Conservation (phyloP, 2,888 invertebrate species). For the Nowickia ferox region DNA sequence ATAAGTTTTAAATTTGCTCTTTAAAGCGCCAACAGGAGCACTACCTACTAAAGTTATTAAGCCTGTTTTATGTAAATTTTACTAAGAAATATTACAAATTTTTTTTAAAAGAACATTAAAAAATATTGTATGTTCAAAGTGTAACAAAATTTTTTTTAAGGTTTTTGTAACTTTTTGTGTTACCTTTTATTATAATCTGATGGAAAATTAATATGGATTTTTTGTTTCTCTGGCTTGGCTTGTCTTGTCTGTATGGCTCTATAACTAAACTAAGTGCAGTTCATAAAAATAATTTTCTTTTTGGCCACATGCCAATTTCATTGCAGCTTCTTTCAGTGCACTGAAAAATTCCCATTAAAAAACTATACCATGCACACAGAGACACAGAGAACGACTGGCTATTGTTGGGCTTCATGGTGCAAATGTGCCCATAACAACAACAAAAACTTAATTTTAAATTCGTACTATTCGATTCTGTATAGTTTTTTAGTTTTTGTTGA, state of each 20-base stretch:
- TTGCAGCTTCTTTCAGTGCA: conserved; percentile 45
- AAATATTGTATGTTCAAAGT: background rate
- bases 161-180: background rate
- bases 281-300: conserved; percentile 74
- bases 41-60: background rate
- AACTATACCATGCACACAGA: conserved; percentile 1
- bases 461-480: too few relatives aligned
- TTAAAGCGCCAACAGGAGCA: too few relatives aligned
- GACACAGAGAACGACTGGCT: too few relatives aligned
- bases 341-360: conserved; percentile 17
- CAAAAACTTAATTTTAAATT: too few relatives aligned
- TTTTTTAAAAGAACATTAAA: background rate
- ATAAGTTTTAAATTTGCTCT: too few relatives aligned
- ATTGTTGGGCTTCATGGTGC: too few relatives aligned
- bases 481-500: too few relatives aligned
- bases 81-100: conserved; percentile 26
- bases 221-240: background rate
- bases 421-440: too few relatives aligned
- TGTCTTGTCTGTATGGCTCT: conserved; percentile 33
- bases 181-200: conserved; percentile 7
- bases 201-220: conserved; percentile 26
- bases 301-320: conserved; percentile 80
- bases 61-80: conserved; percentile 18
- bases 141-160: background rate
- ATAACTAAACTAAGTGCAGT: conserved; percentile 68